Conservation (phyloP, 2,113 vertebrate species). For the Dissostichus mawsoni region DNA sequence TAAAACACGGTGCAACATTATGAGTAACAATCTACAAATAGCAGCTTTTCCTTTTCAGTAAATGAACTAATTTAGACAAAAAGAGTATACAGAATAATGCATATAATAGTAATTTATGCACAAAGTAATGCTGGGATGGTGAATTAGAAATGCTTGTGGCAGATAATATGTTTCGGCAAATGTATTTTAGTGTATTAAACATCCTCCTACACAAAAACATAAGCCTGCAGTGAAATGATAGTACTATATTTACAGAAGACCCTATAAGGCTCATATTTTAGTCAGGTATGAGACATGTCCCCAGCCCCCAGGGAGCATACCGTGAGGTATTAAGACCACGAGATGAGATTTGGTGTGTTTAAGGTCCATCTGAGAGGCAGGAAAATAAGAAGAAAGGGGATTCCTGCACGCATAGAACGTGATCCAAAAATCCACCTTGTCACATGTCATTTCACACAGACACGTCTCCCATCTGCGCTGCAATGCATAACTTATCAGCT, state of each 20-base stretch:
- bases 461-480: conserved; percentile 37
- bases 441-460: conserved; percentile 60
- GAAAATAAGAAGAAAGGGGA: conserved; percentile 8
- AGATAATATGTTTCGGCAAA: background rate
- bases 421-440: conserved; percentile 55
- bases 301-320: conserved; percentile 2
- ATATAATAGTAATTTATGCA: background rate
- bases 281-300: conserved; percentile 8
- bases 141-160: background rate
- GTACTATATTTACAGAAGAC: background rate
- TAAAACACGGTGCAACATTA: background rate
- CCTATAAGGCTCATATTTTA: background rate
- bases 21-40: background rate
- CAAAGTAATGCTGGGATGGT: background rate
- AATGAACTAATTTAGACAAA: conserved; percentile 1
- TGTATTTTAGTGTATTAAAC: background rate
- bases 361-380: conserved; percentile 14
- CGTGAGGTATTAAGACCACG: background rate
- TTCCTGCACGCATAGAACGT: conserved; percentile 51
- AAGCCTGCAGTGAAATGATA: background rate
- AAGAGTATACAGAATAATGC: background rate
- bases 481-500: conserved; percentile 71
- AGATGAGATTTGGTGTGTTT: conserved; percentile 22
- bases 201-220: background rate
- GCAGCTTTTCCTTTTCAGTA: background rate